These are phyloP conservation scores for Bufotes viridis DNA, from an alignment of 2,797 vertebrate species.

Conservation along the genomic window DNA sequence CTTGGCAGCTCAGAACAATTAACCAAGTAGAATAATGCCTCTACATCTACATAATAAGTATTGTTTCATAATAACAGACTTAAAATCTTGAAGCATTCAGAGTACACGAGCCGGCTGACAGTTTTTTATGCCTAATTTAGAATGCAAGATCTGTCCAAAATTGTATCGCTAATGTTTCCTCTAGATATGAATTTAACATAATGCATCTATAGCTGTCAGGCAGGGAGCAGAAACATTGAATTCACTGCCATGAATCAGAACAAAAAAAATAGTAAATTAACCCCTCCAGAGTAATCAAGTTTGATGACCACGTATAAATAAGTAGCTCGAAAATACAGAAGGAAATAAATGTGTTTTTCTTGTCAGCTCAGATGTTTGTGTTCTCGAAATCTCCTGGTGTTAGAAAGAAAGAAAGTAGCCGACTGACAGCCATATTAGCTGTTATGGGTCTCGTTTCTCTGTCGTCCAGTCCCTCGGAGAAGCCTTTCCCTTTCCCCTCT, in stretches of 20 bases:
- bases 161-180: slow-evolving; percentile 11
- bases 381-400: neutral
- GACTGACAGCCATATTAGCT: too few relatives aligned
- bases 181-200: slow-evolving; percentile 17
- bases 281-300: neutral
- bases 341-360: neutral
- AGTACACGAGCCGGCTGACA: neutral
- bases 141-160: slow-evolving; percentile 13
- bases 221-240: neutral
- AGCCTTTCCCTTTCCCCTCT: too few relatives aligned
- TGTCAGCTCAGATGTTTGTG: neutral
- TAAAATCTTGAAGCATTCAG: neutral
- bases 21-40: slow-evolving; percentile 15
- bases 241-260: slow-evolving; percentile 10
- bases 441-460: too few relatives aligned
- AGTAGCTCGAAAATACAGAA: neutral
- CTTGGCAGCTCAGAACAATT: neutral
- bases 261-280: neutral
- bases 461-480: too few relatives aligned
- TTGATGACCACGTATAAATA: neutral
- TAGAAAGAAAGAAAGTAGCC: too few relatives aligned
- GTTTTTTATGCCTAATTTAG: neutral
- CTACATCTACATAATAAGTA: neutral
- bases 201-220: slow-evolving; percentile 22
- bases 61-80: slow-evolving; percentile 29